Conservation (phyloP, 2,113 vertebrate genomes). For the Tetraodon nigroviridis region DNA sequence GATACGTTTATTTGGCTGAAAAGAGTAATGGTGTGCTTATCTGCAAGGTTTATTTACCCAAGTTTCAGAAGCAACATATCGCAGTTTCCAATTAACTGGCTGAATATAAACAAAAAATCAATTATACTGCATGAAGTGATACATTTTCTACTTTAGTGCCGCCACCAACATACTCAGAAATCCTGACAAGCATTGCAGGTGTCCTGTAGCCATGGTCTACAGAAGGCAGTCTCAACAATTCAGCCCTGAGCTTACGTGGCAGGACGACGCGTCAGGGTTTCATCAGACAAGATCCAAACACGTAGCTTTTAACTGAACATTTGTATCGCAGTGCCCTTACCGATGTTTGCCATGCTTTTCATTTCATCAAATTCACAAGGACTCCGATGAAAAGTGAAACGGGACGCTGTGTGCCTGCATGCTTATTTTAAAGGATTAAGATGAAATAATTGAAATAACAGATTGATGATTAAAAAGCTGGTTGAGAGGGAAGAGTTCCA, state of each 20-base stretch:
- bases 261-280: constrained; percentile 31
- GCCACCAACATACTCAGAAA: neutral
- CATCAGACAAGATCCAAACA: constrained; percentile 55
- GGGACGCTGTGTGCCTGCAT: neutral
- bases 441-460: no score
- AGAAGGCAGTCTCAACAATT: constrained; percentile 50
- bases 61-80: neutral
- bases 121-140: neutral
- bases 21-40: constrained; percentile 19
- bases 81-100: neutral
- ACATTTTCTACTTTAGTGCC: neutral
- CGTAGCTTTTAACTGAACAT: constrained; percentile 58
- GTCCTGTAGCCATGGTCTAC: constrained; percentile 10
- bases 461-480: no score
- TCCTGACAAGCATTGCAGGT: neutral
- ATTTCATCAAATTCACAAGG: constrained; percentile 20
- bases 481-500: no score
- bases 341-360: constrained; percentile 3
- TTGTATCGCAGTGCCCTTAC: constrained; percentile 9
- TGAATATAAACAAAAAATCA: neutral
- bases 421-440: neutral
- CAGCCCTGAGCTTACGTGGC: constrained; percentile 53
- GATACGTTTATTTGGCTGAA: constrained; percentile 38
- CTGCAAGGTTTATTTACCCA: neutral
- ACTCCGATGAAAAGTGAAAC: neutral